phyloP scores from a whole-genome alignment of 2,113 vertebrate species.

The Neogale vison region DNA sequence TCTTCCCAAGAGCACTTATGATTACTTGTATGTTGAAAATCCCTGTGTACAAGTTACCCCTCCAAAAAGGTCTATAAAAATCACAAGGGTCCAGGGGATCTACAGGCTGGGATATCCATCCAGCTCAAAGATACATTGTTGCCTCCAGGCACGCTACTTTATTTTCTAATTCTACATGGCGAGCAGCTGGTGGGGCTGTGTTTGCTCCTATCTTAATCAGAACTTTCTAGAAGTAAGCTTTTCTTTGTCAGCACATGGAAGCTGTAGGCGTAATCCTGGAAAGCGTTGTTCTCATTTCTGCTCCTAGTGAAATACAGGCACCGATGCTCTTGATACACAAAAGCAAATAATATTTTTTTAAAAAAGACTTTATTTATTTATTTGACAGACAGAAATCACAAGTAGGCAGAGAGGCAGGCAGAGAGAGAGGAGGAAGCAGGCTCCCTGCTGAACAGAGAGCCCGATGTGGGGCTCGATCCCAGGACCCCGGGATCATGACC shows the following conservation, averaged over 20 bases:
- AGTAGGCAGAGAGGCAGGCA: too few species aligned
- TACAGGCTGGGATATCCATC: background rate
- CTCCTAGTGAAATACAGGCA: background rate
- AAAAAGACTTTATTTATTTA: too few species aligned
- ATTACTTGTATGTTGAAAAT: background rate
- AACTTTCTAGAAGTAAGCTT: constrained; percentile 23
- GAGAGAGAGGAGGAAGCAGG: too few species aligned
- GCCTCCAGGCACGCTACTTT: background rate
- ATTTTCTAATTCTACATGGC: background rate
- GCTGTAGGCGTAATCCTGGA: background rate
- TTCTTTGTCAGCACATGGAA: background rate
- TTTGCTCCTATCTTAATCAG: background rate
- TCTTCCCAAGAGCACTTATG: background rate
- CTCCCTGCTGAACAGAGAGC: too few species aligned
- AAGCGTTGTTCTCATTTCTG: background rate
- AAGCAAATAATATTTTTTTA: background rate
- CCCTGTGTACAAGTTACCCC: background rate
- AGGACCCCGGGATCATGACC: too few species aligned
- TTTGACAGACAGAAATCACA: too few species aligned
- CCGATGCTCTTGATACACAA: background rate
- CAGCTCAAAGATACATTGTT: background rate
- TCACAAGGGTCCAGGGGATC: background rate
- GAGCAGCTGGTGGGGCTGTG: background rate
- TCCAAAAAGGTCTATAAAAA: constrained; percentile 2
- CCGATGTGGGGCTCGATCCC: too few species aligned